Base-by-base conservation (phyloP, 2,797 vertebrate genomes). In the Schizopygopsis malacanthus region DNA sequence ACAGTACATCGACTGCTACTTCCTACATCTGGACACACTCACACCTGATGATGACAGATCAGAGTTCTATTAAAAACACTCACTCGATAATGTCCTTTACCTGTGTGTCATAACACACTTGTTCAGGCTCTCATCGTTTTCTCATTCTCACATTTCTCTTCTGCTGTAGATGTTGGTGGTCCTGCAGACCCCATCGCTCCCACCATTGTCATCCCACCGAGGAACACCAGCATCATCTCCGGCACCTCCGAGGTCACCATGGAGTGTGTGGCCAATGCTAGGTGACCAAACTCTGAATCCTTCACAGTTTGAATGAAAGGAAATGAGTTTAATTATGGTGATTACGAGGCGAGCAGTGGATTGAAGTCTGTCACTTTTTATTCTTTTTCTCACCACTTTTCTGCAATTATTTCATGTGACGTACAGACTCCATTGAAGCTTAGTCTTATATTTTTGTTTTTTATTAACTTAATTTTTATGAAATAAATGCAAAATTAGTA, bases 191-290 rank as follows among this genome's bases (percentile, higher is more conserved):
- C 98, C 89, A 99, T 99, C 0, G 97, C 98, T 0, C 98, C 98
- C 25, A 97, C 96, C 87, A 99, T 99, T 91, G 96, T 99, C 86
- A 94, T 99, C 88, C 96, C 98, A 0, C 98, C 98, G 69, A 96
- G 94, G 93, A 99, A 99, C 94, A 98, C 97, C 39, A 99, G 98
- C 0, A 96, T 99, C 81, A 96, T 98, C 85, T 94, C 96, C 0
- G 98, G 98, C 4, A 97, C 97, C 61, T 98, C 97, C 0, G 98
- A 99, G 91, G 97, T 97, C 90, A 98, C 96, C 15, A 94, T 99
- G 96, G 98, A 99, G 92, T 99, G 98, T 0, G 97, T 99, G 81
- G 98, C 98, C 92, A 99, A 99, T 0, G 98, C 98, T 92, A 97
- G 98, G 98, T 95, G 73, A 93, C 93, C 28, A 2, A 69, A 12